Percentiles rank a stretch among this genome's conserved stretches.
These are phyloP conservation scores for Palythoa grandis DNA, from an alignment of 92 coral and sea anemone species.

Conservation along the genomic window DNA sequence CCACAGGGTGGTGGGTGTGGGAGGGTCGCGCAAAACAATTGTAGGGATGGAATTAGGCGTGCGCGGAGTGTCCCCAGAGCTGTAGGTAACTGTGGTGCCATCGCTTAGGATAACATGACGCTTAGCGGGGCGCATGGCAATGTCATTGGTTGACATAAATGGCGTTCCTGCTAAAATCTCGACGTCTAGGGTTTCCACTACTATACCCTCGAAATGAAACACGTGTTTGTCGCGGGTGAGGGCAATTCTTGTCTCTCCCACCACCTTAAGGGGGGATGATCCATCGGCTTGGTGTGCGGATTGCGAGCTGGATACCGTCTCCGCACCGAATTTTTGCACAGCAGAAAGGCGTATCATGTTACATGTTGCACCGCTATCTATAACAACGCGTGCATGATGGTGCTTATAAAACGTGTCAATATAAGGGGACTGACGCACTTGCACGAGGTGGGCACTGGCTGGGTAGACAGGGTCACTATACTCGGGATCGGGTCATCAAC, in stretches of 20 bases:
- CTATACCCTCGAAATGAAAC: constrained; percentile 17
- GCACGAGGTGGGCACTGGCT: too few species aligned
- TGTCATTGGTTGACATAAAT: constrained; percentile 22
- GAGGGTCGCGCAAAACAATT: constrained; percentile 1
- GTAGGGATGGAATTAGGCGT: neutral
- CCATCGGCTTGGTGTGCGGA: too few species aligned
- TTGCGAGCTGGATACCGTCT: too few species aligned
- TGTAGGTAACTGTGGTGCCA: constrained; percentile 4
- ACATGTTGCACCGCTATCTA: constrained; percentile 23
- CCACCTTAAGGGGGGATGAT: too few species aligned
- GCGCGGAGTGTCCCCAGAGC: neutral
- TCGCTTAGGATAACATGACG: neutral
- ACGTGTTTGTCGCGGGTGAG: neutral
- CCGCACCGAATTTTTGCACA: too few species aligned
- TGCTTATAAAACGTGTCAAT: too few species aligned
- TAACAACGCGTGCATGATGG: neutral
- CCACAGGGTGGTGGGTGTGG: constrained; percentile 34
- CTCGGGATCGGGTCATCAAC: neutral
- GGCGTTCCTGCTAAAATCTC: neutral
- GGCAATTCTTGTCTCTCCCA: too few species aligned
- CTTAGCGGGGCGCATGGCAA: neutral
- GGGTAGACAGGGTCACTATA: too few species aligned
- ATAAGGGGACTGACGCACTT: too few species aligned
- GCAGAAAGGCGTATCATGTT: too few species aligned
- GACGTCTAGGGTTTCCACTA: constrained; percentile 38